Conservation (phyloP, 2,113 vertebrate genomes). For the Brachirus orientalis region DNA sequence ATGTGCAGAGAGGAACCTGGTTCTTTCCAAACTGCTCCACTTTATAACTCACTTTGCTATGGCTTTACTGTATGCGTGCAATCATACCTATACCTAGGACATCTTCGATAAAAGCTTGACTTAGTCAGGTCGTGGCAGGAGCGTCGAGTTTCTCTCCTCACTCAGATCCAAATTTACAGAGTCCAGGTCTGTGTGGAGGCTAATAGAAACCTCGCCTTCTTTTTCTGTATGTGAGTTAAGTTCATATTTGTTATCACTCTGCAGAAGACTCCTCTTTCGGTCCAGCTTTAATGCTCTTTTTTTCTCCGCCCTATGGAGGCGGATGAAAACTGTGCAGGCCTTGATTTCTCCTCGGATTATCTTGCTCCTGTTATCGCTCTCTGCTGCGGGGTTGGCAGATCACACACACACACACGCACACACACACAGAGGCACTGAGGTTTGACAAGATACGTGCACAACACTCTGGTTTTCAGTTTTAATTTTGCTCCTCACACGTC, state of each 20-base stretch:
- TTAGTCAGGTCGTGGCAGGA: no score
- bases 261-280: slow-evolving; percentile 14
- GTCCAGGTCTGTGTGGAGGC: slow-evolving; percentile 25
- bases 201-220: slow-evolving; percentile 29
- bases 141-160: slow-evolving; percentile 3
- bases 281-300: slow-evolving; percentile 23
- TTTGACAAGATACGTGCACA: slow-evolving; percentile 24
- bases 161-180: slow-evolving; percentile 23
- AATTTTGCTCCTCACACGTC: slow-evolving; percentile 33
- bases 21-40: background rate
- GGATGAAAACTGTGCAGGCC: no score
- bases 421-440: slow-evolving; percentile 11
- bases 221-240: slow-evolving; percentile 30
- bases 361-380: slow-evolving; percentile 47
- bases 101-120: slow-evolving; percentile 11
- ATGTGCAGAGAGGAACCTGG: slow-evolving; percentile 16
- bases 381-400: slow-evolving; percentile 18
- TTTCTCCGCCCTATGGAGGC: slow-evolving; percentile 31
- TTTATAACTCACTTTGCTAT: slow-evolving; percentile 2
- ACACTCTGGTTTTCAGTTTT: slow-evolving; percentile 28
- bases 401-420: background rate
- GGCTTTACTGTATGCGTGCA: no score
- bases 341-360: slow-evolving; percentile 32
- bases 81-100: no score
- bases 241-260: slow-evolving; percentile 36